phyloP scores from a whole-genome alignment of 2,888 invertebrate genomes.

The Eristalis pertinax region DNA sequence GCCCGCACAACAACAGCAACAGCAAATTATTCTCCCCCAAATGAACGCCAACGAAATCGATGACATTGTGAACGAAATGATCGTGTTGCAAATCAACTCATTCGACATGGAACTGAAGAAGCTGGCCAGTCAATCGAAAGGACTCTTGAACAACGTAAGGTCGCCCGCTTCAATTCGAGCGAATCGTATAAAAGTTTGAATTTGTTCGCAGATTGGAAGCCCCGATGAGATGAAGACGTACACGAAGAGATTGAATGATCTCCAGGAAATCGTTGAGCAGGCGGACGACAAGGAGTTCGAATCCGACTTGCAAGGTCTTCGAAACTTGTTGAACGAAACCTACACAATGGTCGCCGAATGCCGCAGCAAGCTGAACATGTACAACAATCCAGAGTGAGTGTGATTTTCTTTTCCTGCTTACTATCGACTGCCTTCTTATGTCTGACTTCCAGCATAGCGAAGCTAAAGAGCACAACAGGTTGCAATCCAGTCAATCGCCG shows the following conservation, averaged over 20 bases:
- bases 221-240: constrained; percentile 83
- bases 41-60: constrained; percentile 74
- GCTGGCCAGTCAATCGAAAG: constrained; percentile 83
- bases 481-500: constrained; percentile 80
- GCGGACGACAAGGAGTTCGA: constrained; percentile 85
- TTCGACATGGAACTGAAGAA: constrained; percentile 86
- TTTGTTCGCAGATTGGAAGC: constrained; percentile 81
- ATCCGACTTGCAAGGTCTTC: constrained; percentile 84
- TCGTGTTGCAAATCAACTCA: constrained; percentile 85
- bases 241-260: constrained; percentile 82
- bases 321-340: constrained; percentile 82
- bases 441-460: constrained; percentile 74
- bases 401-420: not conserved
- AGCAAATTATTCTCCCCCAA: constrained; percentile 37
- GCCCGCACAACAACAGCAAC: constrained; percentile 30
- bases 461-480: constrained; percentile 75
- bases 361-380: constrained; percentile 78
- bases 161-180: not conserved
- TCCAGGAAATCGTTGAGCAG: constrained; percentile 85
- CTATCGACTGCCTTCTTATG: not conserved
- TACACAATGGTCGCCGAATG: constrained; percentile 80
- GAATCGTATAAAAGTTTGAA: not conserved
- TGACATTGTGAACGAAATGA: constrained; percentile 84
- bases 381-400: constrained; percentile 79
- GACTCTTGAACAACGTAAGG: constrained; percentile 78